Evolutionary conservation across 2,113 vertebrate species (phyloP), one percentile per base, ranked within the genome.

Genomic region (Epinephelus fuscoguttatus): DNA sequence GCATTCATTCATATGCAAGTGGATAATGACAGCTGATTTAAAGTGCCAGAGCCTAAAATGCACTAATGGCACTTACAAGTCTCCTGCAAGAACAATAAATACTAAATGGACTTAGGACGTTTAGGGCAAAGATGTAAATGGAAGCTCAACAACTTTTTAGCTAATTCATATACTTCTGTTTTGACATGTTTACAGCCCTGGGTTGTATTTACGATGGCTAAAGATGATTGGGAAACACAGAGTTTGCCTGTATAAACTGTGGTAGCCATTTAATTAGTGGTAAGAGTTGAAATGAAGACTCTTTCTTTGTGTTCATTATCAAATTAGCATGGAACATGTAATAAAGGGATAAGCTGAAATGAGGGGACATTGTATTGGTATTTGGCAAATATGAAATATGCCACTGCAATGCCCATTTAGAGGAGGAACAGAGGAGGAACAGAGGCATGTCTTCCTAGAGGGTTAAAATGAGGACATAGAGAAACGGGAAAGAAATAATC

Each of bases 391-490:
- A 66, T 81, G 71, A 85, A 75, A 88, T 84, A 77, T 86, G 76
- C 64, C 75, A 72, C 47, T 47, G 78, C 70, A 33, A 75, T 83
- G 67, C 27, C 74, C 86, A 84, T 82, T 91, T 71, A 85, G 75
- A 37, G 74, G 74, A 85, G 85, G 75, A 80, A 74, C 61, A 85
- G 75, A 37, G 74, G 74, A 85, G 85, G 75, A 80, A 74, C 61
- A 76, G 76, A 83, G 62, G 66, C 88, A 71, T 59, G 50, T 83
- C 85, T 75, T 89, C 77, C 86, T 72, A 42, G 81, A 86, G 89
- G 85, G 90, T 92, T 92, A 87, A 84, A 93, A 91, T 71, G 86
- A 91, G 88, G 90, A 93, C 90, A 91, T 12, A 47, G 62, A 88
- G 81, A 89, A 91, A 84, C 25, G 10, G 77, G 73, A 90, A 89